phyloP scores from a whole-genome alignment of 2,888 invertebrate species.

The Nemotelus pantherinus region DNA sequence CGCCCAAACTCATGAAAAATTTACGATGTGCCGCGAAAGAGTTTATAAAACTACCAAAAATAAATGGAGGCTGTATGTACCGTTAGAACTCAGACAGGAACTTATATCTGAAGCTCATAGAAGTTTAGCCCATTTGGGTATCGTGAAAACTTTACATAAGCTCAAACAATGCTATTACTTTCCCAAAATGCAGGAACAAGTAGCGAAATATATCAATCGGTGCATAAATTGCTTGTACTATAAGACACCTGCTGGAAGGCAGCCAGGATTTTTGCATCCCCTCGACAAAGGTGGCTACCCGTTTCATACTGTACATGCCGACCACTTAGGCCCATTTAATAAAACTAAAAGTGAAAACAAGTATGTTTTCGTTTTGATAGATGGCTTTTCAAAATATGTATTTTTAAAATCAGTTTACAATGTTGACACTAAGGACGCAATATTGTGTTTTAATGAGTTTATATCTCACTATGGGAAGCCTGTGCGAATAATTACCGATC shows the following conservation, averaged over 20 bases:
- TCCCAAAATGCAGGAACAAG: slow-evolving; percentile 14
- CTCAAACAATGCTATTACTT: slow-evolving; percentile 26
- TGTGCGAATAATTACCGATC: slow-evolving; percentile 51
- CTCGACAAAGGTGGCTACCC: slow-evolving; percentile 31
- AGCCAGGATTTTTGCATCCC: slow-evolving; percentile 38
- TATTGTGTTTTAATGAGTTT: slow-evolving; percentile 44
- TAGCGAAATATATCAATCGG: slow-evolving; percentile 9
- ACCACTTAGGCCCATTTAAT: slow-evolving; percentile 37
- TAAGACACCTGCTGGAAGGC: slow-evolving; percentile 11
- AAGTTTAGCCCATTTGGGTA: slow-evolving; percentile 17
- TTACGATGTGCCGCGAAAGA: slow-evolving; percentile 8
- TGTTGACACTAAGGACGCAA: slow-evolving; percentile 10
- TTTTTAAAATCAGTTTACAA: slow-evolving; percentile 8
- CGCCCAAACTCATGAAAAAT: not conserved
- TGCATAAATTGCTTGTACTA: slow-evolving; percentile 41
- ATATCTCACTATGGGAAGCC: slow-evolving; percentile 52
- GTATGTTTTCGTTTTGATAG: slow-evolving; percentile 26
- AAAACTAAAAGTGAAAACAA: slow-evolving; percentile 17
- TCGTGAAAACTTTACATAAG: slow-evolving; percentile 18
- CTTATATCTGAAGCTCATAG: slow-evolving; percentile 20
- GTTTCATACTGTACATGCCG: slow-evolving; percentile 35
- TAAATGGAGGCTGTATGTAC: slow-evolving; percentile 16
- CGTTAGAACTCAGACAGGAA: not conserved
- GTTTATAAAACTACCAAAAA: slow-evolving; percentile 6
- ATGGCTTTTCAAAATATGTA: not conserved